Evolutionary conservation across 2,113 vertebrate species (phyloP).

Genomic region (Sinosuthora webbiana): DNA sequence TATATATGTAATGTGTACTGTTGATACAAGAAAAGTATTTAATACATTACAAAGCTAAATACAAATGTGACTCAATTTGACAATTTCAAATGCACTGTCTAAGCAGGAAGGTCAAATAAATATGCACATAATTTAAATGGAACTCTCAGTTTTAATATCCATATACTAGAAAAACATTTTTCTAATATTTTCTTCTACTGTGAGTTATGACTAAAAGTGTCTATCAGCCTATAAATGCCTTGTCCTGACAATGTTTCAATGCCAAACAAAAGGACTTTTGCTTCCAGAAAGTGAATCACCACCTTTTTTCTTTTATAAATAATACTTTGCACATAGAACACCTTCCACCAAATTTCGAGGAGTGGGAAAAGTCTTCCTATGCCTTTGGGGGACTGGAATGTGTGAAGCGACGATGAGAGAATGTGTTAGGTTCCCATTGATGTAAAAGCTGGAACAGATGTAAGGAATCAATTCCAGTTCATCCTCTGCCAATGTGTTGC

Average conservation of each 20-base stretch:
- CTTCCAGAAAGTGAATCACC: neutral
- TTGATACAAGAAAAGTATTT: neutral
- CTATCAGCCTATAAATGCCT: neutral
- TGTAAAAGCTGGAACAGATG: neutral
- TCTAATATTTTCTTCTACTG: neutral
- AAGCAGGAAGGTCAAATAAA: neutral
- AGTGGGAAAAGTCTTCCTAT: neutral
- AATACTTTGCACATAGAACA: neutral
- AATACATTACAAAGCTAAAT: neutral
- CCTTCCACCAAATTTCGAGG: neutral
- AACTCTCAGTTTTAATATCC: neutral
- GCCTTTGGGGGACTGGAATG: neutral
- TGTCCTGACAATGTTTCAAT: neutral
- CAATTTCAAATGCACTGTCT: neutral
- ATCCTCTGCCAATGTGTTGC: neutral
- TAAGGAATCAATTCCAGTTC: neutral
- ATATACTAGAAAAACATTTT: neutral
- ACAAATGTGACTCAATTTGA: neutral
- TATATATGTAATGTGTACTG: neutral
- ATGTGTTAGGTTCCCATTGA: neutral
- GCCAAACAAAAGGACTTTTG: neutral
- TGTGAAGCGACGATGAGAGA: neutral
- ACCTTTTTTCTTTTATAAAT: neutral
- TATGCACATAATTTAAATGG: neutral
- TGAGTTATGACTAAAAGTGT: neutral